Base-by-base conservation (phyloP, 35 echinoderm and acorn worm genomes). In the Heliocidaris tuberculata region DNA sequence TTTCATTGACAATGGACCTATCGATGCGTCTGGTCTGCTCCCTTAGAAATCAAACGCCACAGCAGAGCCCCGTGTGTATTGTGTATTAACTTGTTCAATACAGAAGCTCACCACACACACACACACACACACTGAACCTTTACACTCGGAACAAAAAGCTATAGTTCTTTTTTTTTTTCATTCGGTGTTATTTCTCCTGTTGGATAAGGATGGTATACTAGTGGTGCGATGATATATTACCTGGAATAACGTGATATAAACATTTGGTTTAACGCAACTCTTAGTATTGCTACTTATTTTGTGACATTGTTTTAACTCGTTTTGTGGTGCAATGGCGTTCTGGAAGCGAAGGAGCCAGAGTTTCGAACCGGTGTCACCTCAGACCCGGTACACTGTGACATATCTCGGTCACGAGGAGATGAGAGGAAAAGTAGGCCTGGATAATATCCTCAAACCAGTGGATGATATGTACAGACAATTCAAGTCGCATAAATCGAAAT, bases 261-360 rank as follows among this genome's bases (percentile, higher is more conserved):
- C 52, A 56, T 11, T 56, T 56, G 52, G 10, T 56, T 13, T 11
- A 10, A 56, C 52, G 0, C 21, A 78, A n/a, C 65, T 78, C 21
- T 78, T 4, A 27, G 65, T 19, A 78, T 78, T 78, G n/a, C 21
- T 78, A 78, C 10, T 13, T 1, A 56, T 78, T 78, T 78, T 78
- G 65, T 78, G 65, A 78, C 21, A 27, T 17, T 78, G 65, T 27
- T 78, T n/a, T 0, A 78, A 78, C 8, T 78, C 21, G n/a, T n/a
- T n/a, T n/a, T 10, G 27, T 27, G 47, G 91, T 59, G 91, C 13
- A 59, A 96, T 96, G 95, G 95, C 95, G 93, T 96, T 96, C 70
- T 96, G 95, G 95, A 96, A 96, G 86, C 90, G 93, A 31, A 30
- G 95, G 87, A 95, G 94, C 71, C 47, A 86, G 21, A 95, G 47